Conservation (phyloP, 2,113 vertebrate genomes). For the Symphodus melops region DNA sequence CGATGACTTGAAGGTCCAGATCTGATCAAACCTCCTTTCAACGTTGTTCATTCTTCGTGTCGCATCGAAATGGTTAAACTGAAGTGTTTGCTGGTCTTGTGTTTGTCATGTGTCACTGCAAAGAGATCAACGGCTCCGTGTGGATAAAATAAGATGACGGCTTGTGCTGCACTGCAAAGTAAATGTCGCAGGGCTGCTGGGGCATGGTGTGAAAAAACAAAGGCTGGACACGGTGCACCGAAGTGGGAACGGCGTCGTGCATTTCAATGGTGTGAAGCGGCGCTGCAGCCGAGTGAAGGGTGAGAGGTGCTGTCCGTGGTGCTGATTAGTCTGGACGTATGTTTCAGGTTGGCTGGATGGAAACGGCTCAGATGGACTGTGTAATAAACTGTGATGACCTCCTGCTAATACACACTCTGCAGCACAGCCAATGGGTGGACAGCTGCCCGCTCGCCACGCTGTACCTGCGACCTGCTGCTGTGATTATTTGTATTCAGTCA, state of each 20-base stretch:
- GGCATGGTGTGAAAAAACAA: conserved; percentile 49
- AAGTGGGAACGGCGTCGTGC: conserved; percentile 11
- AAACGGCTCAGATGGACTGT: conserved; percentile 48
- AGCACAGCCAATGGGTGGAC: not conserved
- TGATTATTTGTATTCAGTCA: too few species aligned
- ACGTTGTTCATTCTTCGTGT: too few species aligned
- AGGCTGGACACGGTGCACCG: conserved; percentile 12
- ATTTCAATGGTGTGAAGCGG: conserved; percentile 28
- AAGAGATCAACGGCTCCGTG: conserved; percentile 1
- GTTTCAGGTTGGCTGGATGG: conserved; percentile 30
- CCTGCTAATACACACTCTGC: conserved; percentile 40
- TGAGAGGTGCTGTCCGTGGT: conserved; percentile 19
- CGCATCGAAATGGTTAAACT: too few species aligned
- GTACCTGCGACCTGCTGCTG: not conserved
- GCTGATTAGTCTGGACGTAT: conserved; percentile 50
- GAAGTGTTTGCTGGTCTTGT: too few species aligned
- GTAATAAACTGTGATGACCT: conserved; percentile 52
- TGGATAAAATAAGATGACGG: conserved; percentile 2
- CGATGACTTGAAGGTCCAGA: too few species aligned
- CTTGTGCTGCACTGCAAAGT: conserved; percentile 8
- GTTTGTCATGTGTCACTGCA: not conserved
- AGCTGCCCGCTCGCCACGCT: not conserved
- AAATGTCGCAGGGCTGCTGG: conserved; percentile 10
- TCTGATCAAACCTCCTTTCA: too few species aligned
- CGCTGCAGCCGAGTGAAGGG: conserved; percentile 22